Conservation (phyloP, 1,140 invertebrate genomes). For the Meloidogyne floridensis region DNA sequence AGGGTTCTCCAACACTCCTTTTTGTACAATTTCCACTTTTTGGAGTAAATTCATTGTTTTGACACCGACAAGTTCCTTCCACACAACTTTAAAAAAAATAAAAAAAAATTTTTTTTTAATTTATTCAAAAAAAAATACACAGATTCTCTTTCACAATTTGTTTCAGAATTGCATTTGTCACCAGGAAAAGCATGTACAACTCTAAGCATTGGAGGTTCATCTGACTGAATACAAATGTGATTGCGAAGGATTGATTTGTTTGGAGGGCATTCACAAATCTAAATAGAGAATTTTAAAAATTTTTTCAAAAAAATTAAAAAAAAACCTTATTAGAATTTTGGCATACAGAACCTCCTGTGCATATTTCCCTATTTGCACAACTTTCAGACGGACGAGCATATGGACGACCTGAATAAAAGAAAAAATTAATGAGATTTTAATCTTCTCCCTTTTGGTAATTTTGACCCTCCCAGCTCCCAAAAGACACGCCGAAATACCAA, state of each 20-base stretch:
- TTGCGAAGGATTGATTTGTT: conserved; percentile 54
- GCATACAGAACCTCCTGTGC: conserved; percentile 57
- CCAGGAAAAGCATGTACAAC: conserved; percentile 45
- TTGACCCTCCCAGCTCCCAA: too few relatives aligned
- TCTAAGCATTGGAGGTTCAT: conserved; percentile 42
- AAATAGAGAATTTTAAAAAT: conserved; percentile 30
- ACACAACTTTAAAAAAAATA: conserved; percentile 44
- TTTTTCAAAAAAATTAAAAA: not conserved
- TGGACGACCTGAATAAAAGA: conserved; percentile 32
- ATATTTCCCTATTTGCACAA: conserved; percentile 53
- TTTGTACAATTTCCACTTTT: conserved; percentile 47
- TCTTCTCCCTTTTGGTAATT: too few relatives aligned
- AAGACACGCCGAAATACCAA: too few relatives aligned
- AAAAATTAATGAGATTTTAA: not conserved
- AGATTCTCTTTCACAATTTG: conserved; percentile 49
- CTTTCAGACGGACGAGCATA: conserved; percentile 56
- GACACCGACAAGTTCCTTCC: conserved; percentile 53
- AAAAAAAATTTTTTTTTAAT: too few relatives aligned
- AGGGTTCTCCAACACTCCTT: not conserved
- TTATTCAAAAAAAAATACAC: conserved; percentile 34
- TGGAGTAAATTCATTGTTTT: conserved; percentile 46
- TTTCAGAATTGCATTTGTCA: conserved; percentile 46
- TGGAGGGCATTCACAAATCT: conserved; percentile 57
- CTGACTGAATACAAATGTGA: conserved; percentile 49
- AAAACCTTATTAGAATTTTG: conserved; percentile 23